A percentile compares a stretch with the other conserved stretches of the same genome.
These are phyloP conservation scores for Eurytoma californica DNA, from an alignment of 2,888 invertebrate genomes.

Conservation along the genomic window DNA sequence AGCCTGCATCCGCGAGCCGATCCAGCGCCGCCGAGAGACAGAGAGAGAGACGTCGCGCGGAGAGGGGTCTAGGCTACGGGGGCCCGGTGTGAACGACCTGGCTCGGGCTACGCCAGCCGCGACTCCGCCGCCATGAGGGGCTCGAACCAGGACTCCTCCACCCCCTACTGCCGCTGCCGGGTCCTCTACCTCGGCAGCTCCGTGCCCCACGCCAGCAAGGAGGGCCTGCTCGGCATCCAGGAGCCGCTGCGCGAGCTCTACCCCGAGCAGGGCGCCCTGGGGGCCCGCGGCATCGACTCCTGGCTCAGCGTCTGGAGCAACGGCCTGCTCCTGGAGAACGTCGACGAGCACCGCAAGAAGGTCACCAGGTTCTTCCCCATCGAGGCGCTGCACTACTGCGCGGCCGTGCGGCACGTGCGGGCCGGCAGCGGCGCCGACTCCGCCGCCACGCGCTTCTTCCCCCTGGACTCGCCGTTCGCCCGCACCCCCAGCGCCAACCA, in stretches of 20 bases:
- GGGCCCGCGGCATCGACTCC: constrained; percentile 93
- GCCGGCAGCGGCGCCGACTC: constrained; percentile 74
- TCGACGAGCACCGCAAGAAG: constrained; percentile 95
- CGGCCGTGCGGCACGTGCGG: constrained; percentile 91
- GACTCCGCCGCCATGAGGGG: constrained; percentile 67
- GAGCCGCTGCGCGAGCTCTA: constrained; percentile 97
- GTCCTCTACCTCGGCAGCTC: constrained; percentile 97
- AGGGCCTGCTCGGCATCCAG: constrained; percentile 97
- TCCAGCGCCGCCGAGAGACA: neutral
- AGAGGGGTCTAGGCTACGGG: constrained; percentile 33
- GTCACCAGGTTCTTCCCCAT: constrained; percentile 97
- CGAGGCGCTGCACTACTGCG: constrained; percentile 95
- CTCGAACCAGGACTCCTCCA: constrained; percentile 83
- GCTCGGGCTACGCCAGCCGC: constrained; percentile 34
- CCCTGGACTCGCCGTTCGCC: constrained; percentile 96
- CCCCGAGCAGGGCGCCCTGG: constrained; percentile 93
- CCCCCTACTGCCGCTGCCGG: constrained; percentile 96
- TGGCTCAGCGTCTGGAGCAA: constrained; percentile 99
- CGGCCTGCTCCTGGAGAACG: constrained; percentile 95
- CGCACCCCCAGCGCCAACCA: constrained; percentile 94
- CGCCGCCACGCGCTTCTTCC: constrained; percentile 91
- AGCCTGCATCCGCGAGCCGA: too few relatives aligned
- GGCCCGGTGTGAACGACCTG: constrained; percentile 53
- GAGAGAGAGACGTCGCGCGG: neutral
- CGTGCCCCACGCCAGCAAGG: constrained; percentile 97